A percentile compares a stretch with the other conserved stretches of the same genome.
Evolutionary conservation across 2,888 invertebrate species (phyloP).

Genomic region (Morpho achilles): DNA sequence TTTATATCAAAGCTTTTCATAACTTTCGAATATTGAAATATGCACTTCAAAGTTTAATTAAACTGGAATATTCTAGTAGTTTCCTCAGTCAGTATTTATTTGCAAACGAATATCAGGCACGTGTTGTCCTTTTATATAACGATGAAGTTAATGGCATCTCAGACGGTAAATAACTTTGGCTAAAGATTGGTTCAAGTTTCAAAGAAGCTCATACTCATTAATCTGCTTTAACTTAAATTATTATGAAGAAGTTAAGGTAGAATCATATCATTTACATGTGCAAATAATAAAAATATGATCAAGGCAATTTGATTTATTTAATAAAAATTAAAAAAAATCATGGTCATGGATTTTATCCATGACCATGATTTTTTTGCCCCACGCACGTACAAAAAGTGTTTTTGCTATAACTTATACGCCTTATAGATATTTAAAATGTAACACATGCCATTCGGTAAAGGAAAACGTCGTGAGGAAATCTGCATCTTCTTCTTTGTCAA

Average conservation of each 20-base stretch:
- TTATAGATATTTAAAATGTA: too few species aligned
- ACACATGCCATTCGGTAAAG: too few species aligned
- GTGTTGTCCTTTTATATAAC: neutral
- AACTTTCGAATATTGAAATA: neutral
- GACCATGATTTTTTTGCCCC: too few species aligned
- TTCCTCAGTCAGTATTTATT: neutral
- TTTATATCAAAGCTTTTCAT: too few species aligned
- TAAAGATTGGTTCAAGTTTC: conserved; percentile 6
- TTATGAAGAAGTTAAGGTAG: neutral
- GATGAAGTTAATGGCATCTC: neutral
- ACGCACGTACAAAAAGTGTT: too few species aligned
- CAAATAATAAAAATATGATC: too few species aligned
- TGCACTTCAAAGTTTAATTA: neutral
- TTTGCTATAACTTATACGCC: too few species aligned
- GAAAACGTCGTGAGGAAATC: too few species aligned
- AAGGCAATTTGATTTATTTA: too few species aligned
- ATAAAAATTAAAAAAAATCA: too few species aligned
- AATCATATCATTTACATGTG: neutral
- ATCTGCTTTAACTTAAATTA: neutral
- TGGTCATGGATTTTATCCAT: too few species aligned
- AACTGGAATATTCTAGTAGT: neutral
- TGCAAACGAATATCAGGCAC: neutral
- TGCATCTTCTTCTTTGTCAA: too few species aligned
- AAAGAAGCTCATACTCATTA: conserved; percentile 8
- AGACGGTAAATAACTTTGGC: conserved; percentile 5